A percentile compares a stretch with the other conserved stretches of the same genome.
Conservation (phyloP, 2,888 invertebrate species). For the Stegana nigrithorax region DNA sequence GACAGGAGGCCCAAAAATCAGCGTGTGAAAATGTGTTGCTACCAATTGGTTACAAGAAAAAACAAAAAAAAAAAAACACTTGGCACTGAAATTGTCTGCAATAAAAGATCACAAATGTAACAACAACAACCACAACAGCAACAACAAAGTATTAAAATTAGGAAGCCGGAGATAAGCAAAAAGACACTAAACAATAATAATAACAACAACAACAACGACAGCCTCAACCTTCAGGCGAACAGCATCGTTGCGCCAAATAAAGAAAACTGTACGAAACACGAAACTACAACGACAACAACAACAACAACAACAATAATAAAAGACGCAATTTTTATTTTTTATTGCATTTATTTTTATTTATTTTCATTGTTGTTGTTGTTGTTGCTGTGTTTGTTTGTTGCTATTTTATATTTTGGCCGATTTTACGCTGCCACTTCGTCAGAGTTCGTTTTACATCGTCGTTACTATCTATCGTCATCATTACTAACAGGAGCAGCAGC, state of each 20-base stretch:
- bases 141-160: too few relatives aligned
- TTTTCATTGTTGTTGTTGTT: neutral
- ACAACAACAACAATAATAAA: neutral
- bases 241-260: neutral
- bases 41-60: too few relatives aligned
- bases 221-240: conserved; percentile 5
- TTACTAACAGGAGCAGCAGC: conserved; percentile 47
- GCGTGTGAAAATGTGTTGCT: too few relatives aligned
- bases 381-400: neutral
- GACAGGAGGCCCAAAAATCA: too few relatives aligned
- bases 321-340: too few relatives aligned
- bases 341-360: too few relatives aligned
- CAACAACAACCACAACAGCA: neutral
- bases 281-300: neutral
- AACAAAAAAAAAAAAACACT: too few relatives aligned
- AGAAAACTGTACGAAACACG: too few relatives aligned
- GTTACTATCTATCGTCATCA: conserved; percentile 30
- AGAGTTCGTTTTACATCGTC: conserved; percentile 35
- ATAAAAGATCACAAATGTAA: neutral
- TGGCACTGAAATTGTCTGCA: too few relatives aligned
- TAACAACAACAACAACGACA: neutral
- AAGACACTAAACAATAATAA: too few relatives aligned
- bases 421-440: too few relatives aligned
- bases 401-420: neutral
- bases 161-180: too few relatives aligned